Conservation (phyloP, 1,140 invertebrate genomes). For the Anoplolepis gracilipes region DNA sequence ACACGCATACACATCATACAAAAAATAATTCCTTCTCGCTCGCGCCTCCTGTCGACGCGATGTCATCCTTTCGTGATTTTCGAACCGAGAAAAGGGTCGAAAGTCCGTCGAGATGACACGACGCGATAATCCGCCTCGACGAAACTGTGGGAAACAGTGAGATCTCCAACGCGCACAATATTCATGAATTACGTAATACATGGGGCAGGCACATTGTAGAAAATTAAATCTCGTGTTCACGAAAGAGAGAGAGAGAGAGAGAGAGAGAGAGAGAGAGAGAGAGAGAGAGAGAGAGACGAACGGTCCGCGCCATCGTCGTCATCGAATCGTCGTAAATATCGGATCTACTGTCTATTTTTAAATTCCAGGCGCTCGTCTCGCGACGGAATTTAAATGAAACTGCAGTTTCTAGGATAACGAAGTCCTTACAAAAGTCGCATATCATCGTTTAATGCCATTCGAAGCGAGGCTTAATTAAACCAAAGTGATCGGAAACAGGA, state of each 20-base stretch:
- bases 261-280: no score
- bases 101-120: conserved; percentile 63
- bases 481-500: conserved; percentile 30
- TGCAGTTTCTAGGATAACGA: conserved; percentile 34
- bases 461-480: conserved; percentile 19
- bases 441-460: conserved; percentile 12
- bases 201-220: conserved; percentile 51
- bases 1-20: neutral
- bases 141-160: conserved; percentile 68
- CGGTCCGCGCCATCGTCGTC: neutral
- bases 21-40: conserved; percentile 32
- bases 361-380: conserved; percentile 18
- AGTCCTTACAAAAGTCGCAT: conserved; percentile 34
- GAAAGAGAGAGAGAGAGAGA: no score
- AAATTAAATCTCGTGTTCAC: conserved; percentile 66
- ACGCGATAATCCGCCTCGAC: conserved; percentile 39
- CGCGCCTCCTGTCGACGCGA: neutral
- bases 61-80: conserved; percentile 34
- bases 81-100: neutral
- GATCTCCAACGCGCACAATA: conserved; percentile 54
- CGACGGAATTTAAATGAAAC: conserved; percentile 49
- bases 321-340: conserved; percentile 68
- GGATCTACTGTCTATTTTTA: conserved; percentile 49
- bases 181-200: conserved; percentile 66
- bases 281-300: conserved; percentile 4